These are phyloP conservation scores for Parauchenoglanis ngamensis DNA, from an alignment of 2,797 vertebrate genomes.

Conservation along the genomic window DNA sequence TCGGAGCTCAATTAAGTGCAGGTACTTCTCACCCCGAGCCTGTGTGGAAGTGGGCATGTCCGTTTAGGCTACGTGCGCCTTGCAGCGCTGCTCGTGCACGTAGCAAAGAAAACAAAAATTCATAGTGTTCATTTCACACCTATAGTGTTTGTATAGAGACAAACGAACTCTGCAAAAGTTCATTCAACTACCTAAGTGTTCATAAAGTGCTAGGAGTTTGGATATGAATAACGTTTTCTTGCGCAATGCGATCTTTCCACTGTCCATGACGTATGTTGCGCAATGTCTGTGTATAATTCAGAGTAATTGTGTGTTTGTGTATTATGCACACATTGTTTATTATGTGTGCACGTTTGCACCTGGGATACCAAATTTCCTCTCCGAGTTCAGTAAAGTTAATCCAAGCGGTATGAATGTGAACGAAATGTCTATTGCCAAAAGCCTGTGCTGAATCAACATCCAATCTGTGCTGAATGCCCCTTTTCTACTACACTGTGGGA, in stretches of 20 bases:
- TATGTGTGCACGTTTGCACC: background rate
- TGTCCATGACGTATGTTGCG: background rate
- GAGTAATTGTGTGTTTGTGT: background rate
- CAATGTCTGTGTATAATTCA: background rate
- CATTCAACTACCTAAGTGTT: background rate
- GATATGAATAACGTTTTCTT: background rate
- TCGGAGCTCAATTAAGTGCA: constrained; percentile 48
- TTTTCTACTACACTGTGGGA: background rate
- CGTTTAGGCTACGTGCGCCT: constrained; percentile 33
- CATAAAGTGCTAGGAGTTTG: background rate
- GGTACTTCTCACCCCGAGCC: constrained; percentile 57
- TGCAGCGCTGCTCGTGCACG: background rate
- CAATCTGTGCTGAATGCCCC: background rate
- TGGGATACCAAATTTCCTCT: background rate
- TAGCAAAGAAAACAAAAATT: background rate
- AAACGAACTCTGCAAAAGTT: background rate
- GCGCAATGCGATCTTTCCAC: background rate
- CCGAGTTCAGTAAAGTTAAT: no score
- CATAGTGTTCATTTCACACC: background rate
- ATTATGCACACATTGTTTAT: background rate
- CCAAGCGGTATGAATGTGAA: background rate
- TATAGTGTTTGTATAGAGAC: background rate
- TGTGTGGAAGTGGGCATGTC: constrained; percentile 53
- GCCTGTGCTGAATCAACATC: background rate
- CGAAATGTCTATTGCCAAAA: background rate